Evolutionary conservation across 1,140 invertebrate species (phyloP).

Genomic region (Saccostrea glomerata): DNA sequence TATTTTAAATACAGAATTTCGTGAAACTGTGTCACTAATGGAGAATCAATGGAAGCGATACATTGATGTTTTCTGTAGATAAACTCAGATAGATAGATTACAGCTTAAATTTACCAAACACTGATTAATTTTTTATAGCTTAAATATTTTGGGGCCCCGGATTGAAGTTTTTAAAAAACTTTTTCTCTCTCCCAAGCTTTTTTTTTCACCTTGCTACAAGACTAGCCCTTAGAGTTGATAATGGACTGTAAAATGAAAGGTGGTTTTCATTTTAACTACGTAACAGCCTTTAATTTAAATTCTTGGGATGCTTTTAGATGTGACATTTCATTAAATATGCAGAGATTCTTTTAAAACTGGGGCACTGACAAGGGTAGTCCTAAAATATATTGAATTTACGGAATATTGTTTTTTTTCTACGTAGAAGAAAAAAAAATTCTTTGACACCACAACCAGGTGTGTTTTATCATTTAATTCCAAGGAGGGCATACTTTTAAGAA

Average conservation of each 20-base stretch:
- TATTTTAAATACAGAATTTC: not conserved
- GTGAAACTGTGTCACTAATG: not conserved
- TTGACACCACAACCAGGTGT: no score
- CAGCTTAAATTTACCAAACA: not conserved
- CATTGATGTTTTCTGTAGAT: not conserved
- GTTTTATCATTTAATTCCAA: no score
- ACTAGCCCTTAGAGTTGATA: not conserved
- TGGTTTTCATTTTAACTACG: not conserved
- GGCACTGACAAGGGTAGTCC: not conserved
- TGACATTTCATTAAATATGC: conserved; percentile 25
- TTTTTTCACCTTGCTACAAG: not conserved
- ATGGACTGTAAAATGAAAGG: not conserved
- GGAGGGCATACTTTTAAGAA: no score
- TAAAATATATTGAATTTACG: not conserved
- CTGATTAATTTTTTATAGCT: not conserved
- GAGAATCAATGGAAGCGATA: not conserved
- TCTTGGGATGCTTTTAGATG: not conserved
- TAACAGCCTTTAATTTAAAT: conserved; percentile 8
- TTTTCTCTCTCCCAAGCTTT: no score
- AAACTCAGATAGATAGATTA: not conserved
- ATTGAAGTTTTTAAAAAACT: not conserved
- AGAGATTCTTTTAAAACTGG: not conserved
- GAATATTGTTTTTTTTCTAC: not conserved
- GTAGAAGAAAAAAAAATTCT: not conserved
- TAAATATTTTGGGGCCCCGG: not conserved